Evolutionary conservation across 2,113 vertebrate genomes (phyloP), one percentile per base, ranked within the genome.

Genomic region (Dasyurus viverrinus): DNA sequence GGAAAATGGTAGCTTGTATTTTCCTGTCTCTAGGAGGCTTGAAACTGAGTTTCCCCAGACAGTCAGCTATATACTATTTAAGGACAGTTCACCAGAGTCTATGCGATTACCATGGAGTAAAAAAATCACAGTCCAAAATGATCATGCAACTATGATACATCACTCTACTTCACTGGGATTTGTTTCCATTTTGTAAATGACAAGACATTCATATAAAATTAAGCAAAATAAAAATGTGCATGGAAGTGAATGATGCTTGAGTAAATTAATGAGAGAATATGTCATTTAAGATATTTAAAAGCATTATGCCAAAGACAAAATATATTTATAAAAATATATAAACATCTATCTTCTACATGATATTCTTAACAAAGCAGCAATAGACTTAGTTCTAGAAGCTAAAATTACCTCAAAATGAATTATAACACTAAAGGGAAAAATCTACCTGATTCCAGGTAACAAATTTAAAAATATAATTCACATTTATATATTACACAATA

Each of bases 1-100:
- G 47, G 90, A 54, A 91, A 97, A 96, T 3, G 95, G 97, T 96
- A 98, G 98, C 97, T 93, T 90, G 94, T 90, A 76, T 96, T 94
- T 98, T 96, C 96, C 97, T 36, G 95, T 97, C 97, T 98, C 95
- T 91, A 12, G 22, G 95, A 97, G 96, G 50, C 94, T 76, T 4
- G 93, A 55, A 93, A 93, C 96, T 90, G 95, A 91, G 96, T 97
- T 97, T 54, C 7, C 57, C 94, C 27, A 54, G 30, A 0, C 91
- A 30, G 47, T 54, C 98, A 53, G 92, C 92, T 96, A 47, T 96
- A 46, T 91, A 2, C 94, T 0, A 91, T 53, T 9, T 16, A 16
- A 76, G 76, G 94, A 92, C 94, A 30, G 24, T 3, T 90, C 98
- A 89, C 30, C 48, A 0, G 95, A 96, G 19, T 10, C 23, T 0